A percentile compares a stretch with the other conserved stretches of the same genome.
Evolutionary conservation across 1,140 invertebrate genomes (phyloP).

Genomic region (Cherax quadricarinatus): DNA sequence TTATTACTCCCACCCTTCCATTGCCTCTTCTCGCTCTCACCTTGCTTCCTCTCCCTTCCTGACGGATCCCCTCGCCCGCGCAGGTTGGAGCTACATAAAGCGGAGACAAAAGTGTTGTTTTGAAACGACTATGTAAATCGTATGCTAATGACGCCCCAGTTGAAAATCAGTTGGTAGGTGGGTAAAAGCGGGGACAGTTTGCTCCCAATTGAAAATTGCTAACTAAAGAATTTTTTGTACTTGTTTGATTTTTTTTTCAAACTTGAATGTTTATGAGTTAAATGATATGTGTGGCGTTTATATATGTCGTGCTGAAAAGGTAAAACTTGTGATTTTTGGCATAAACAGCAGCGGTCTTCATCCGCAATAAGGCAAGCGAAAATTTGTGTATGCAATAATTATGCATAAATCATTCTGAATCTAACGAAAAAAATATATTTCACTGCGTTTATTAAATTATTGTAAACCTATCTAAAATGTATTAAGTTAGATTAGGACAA

Average conservation of each 20-base stretch:
- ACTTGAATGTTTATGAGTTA: neutral
- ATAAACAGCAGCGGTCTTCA: too few relatives aligned
- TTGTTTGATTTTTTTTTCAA: neutral
- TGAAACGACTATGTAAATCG: neutral
- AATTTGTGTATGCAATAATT: too few relatives aligned
- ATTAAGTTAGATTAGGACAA: too few relatives aligned
- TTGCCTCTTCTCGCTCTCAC: neutral
- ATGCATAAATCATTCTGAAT: too few relatives aligned
- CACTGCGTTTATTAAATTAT: too few relatives aligned
- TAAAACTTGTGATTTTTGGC: too few relatives aligned
- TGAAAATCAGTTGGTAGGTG: neutral
- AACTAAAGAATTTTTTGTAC: neutral
- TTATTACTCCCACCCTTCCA: neutral
- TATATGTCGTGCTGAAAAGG: neutral
- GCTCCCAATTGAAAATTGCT: neutral
- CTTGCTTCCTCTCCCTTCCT: neutral
- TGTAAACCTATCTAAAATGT: too few relatives aligned
- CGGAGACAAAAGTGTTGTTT: neutral
- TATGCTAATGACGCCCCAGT: neutral
- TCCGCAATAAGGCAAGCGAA: too few relatives aligned
- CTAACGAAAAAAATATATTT: too few relatives aligned
- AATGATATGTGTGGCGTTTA: too few relatives aligned
- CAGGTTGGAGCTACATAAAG: neutral
- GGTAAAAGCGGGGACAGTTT: neutral
- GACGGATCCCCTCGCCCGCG: neutral